Percentiles rank a stretch among this genome's conserved stretches.
Evolutionary conservation across 2,113 vertebrate genomes (phyloP).

Genomic region (Nyctereutes procyonoides): DNA sequence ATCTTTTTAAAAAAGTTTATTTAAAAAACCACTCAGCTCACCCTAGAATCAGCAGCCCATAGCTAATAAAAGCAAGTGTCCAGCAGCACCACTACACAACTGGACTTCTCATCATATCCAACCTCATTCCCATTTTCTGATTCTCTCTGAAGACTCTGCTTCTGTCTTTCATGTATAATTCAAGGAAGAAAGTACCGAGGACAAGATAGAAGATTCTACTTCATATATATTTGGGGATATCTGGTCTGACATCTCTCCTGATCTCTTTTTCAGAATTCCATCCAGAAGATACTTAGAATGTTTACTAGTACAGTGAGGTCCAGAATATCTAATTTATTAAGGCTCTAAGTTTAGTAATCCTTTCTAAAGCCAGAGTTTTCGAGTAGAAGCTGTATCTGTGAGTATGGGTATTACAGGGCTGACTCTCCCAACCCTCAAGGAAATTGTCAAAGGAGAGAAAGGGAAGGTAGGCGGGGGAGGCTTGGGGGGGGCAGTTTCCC

Average conservation of each 20-base stretch:
- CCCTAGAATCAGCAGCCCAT: background rate
- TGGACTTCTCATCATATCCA: background rate
- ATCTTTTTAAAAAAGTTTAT: background rate
- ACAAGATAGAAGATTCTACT: background rate
- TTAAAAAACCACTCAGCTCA: background rate
- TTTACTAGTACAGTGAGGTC: background rate
- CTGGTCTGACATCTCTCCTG: background rate
- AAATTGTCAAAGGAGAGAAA: background rate
- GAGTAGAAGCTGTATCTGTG: background rate
- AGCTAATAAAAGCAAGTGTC: background rate
- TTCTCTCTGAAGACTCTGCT: background rate
- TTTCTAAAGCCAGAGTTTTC: background rate
- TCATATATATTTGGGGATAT: background rate
- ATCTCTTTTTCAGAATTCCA: background rate
- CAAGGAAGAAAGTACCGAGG: background rate
- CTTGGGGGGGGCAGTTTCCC: background rate
- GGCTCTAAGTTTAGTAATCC: background rate
- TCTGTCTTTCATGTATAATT: background rate
- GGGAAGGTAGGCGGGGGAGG: rapidly evolving
- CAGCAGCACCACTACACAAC: rapidly evolving
- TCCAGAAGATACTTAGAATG: background rate
- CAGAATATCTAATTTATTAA: background rate
- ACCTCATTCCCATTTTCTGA: background rate
- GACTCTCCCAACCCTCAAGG: background rate
- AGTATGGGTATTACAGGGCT: background rate